Evolutionary conservation across 2,888 invertebrate genomes (phyloP), one percentile per base, ranked within the genome.

Genomic region (Stenchaetothrips biformis): DNA sequence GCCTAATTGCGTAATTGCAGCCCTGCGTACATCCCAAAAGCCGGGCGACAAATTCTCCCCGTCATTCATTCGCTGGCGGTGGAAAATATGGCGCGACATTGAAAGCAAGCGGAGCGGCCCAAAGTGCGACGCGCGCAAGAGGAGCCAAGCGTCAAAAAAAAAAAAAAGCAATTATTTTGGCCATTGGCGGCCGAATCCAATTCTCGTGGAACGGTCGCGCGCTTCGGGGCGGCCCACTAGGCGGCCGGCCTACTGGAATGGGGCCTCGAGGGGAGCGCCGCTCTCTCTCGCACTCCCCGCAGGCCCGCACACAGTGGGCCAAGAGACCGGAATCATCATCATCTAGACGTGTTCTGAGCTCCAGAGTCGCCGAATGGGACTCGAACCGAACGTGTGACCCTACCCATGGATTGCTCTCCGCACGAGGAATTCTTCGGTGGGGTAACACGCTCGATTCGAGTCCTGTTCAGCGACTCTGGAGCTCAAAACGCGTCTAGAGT

Each of bases 111-210:
- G 37, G 4, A 37, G 37, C 37, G 37, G 4, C 37, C 2, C 37
- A 4, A 37, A 37, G 37, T 4, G 37, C 37, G 37, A 37, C n/a
- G n/a, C n/a, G n/a, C n/a, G n/a, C n/a, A 21, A 25, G 21, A 25
- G 11, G 67, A 11, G 67, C 21, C 37, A n/a, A n/a, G 53, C 53
- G 53, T 53, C 16, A 25, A 25, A 25, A 21, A 74, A 74, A n/a
- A 25, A 25, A 25, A 21, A 74, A 74, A n/a, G 67, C 67, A 74
- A 74, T 74, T 74, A 74, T 74, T 21, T 74, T 74, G 67, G 21
- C 67, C 67, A 74, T 74, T 13, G 37, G 37, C 25, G 67, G 67
- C n/a, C 67, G 67, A 74, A 74, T 74, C 67, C 67, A 25, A 74
- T 74, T 74, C 67, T n/a, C 67, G 67, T 25, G 25, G 67, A 74